These are phyloP conservation scores for Hyperoodon ampullatus DNA, from an alignment of 2,113 vertebrate genomes.

Conservation along the genomic window DNA sequence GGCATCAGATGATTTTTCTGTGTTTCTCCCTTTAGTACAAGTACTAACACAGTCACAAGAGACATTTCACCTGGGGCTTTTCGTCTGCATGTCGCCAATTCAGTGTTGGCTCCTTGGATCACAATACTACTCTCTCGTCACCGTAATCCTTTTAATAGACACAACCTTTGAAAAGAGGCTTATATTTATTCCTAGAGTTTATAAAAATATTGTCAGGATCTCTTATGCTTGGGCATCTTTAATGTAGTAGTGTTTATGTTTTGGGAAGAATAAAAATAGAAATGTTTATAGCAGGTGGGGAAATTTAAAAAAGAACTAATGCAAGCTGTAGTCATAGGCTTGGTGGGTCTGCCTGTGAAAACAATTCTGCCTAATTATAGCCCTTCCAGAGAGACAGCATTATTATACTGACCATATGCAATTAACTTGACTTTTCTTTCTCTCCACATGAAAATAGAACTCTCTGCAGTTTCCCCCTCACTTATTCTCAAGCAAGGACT, in stretches of 20 bases:
- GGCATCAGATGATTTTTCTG: accelerated
- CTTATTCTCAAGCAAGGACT: neutral
- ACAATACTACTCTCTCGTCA: too few species aligned
- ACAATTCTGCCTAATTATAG: conserved; percentile 43
- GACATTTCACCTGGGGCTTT: neutral
- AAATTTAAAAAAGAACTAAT: neutral
- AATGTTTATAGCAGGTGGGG: conserved; percentile 54
- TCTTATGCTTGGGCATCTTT: neutral
- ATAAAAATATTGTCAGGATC: neutral
- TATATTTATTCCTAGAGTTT: neutral
- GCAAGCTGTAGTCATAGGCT: neutral
- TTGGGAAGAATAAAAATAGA: conserved; percentile 64
- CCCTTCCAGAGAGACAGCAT: neutral
- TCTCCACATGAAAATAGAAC: conserved; percentile 33
- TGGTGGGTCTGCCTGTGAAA: neutral
- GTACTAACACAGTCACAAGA: accelerated
- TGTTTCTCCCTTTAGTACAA: accelerated
- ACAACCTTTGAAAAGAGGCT: neutral
- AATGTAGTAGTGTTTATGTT: conserved; percentile 53
- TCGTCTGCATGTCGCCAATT: accelerated
- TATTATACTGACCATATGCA: conserved; percentile 24
- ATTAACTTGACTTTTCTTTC: conserved; percentile 21
- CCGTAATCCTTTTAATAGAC: neutral
- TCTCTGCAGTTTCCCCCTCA: accelerated
- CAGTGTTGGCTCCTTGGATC: neutral